Evolutionary conservation across 1,140 invertebrate species (phyloP), one percentile per base, ranked within the genome.

Genomic region (Caerostris extrusa): DNA sequence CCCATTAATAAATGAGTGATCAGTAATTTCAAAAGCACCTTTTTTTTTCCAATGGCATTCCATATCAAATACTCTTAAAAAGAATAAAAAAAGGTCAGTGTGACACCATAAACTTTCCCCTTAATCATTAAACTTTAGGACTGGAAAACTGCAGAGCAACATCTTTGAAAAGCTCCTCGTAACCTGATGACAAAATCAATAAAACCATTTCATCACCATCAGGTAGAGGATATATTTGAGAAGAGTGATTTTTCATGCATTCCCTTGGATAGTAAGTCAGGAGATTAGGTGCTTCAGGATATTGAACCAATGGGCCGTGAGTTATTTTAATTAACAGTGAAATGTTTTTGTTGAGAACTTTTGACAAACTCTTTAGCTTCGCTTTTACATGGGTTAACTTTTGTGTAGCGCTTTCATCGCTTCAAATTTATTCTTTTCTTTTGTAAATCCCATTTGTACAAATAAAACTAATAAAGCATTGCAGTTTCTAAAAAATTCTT

Each of bases 181-280:
- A 14, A 86, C 34, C 60, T 85, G 55, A 86, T 94, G 50, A 77
- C 77, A 83, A 67, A 94, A 89, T 67, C 64, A 14, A 89, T 88
- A 53, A 67, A 57, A 12, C 58, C 7, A n/a, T 67, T 53, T 88
- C 14, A 56, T 88, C 56, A 64, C 17, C 60, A 3, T 77, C 8
- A 5, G 7, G 34, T 50, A 0, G 19, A 14, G 5, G 71, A 77
- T 12, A 12, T 53, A 50, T 77, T 34, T 53, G 71, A 1, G 71
- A 5, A 77, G 53, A 50, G 71, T 17, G 71, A 77, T 77, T 77
- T 77, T 77, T 50, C 71, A 10, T 50, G 71, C 8, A 4, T 53
- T 5, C 12, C 50, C 12, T 12, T 5, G 14, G 34, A 34, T 77
- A 34, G 34, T 34, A 34, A 19, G 34, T 77, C 50, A 50, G 71